These are phyloP conservation scores for Indri indri DNA, from an alignment of 2,113 vertebrate species.

Conservation along the genomic window DNA sequence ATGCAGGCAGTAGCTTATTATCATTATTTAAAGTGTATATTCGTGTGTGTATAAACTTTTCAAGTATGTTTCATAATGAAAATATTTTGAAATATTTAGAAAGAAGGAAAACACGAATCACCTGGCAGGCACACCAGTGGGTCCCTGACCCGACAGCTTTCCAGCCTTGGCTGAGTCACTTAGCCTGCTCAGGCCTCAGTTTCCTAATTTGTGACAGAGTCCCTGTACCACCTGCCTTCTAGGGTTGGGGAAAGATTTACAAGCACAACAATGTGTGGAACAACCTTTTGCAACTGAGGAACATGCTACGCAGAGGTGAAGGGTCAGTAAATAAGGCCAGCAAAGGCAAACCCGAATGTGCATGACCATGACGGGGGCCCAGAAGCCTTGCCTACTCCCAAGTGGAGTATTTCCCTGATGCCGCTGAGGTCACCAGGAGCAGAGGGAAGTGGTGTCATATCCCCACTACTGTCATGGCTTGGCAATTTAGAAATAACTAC, in stretches of 20 bases:
- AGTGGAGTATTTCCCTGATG: not conserved
- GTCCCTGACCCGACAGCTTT: not conserved
- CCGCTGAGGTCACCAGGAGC: not conserved
- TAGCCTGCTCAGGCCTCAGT: not conserved
- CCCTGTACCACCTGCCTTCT: too few species aligned
- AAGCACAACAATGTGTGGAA: not conserved
- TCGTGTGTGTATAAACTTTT: not conserved
- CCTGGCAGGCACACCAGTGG: fast-evolving
- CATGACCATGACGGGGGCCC: fast-evolving
- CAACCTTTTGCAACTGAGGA: not conserved
- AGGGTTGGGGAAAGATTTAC: not conserved
- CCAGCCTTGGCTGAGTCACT: not conserved
- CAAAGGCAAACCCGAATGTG: not conserved
- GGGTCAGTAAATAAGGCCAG: too few species aligned
- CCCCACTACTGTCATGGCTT: not conserved
- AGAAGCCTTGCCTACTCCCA: fast-evolving
- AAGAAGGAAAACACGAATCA: not conserved
- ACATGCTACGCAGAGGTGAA: fast-evolving
- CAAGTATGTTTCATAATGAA: not conserved
- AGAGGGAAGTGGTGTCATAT: not conserved
- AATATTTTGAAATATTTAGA: not conserved
- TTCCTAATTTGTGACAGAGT: not conserved
- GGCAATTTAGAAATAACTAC: not conserved
- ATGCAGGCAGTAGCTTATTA: not conserved
- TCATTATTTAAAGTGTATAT: not conserved